phyloP scores from a whole-genome alignment of 2,888 invertebrate species.

The Microdon myrmicae region DNA sequence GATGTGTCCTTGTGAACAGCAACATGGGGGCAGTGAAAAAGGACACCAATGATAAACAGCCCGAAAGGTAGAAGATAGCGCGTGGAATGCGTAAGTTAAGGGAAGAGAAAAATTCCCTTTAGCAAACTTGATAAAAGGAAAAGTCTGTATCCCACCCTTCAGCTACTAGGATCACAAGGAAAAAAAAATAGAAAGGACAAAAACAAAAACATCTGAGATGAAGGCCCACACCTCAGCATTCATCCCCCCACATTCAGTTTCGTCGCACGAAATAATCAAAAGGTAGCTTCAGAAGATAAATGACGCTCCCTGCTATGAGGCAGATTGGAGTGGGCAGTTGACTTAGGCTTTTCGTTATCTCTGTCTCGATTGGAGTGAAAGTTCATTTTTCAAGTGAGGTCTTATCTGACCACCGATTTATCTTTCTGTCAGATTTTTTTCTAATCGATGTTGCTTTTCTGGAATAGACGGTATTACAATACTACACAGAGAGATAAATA shows the following conservation, averaged over 20 bases:
- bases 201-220: constrained; percentile 13
- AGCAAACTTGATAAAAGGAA: constrained; percentile 39
- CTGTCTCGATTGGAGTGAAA: constrained; percentile 3
- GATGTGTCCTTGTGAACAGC: constrained; percentile 19
- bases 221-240: constrained; percentile 7
- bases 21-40: not conserved
- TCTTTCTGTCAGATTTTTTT: constrained; percentile 45
- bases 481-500: too few species aligned
- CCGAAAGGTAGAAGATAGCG: constrained; percentile 10
- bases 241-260: constrained; percentile 6
- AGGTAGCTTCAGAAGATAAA: constrained; percentile 45
- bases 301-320: constrained; percentile 40
- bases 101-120: constrained; percentile 33
- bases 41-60: constrained; percentile 9
- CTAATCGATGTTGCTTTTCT: too few species aligned
- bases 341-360: constrained; percentile 32
- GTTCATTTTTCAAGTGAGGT: constrained; percentile 41
- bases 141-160: constrained; percentile 25
- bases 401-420: constrained; percentile 52
- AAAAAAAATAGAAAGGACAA: constrained; percentile 4
- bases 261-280: constrained; percentile 42
- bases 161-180: not conserved
- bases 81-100: too few species aligned
- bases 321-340: constrained; percentile 11
- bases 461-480: too few species aligned